Conservation (phyloP, 2,888 invertebrate genomes). For the Onthophagus sagittarius region DNA sequence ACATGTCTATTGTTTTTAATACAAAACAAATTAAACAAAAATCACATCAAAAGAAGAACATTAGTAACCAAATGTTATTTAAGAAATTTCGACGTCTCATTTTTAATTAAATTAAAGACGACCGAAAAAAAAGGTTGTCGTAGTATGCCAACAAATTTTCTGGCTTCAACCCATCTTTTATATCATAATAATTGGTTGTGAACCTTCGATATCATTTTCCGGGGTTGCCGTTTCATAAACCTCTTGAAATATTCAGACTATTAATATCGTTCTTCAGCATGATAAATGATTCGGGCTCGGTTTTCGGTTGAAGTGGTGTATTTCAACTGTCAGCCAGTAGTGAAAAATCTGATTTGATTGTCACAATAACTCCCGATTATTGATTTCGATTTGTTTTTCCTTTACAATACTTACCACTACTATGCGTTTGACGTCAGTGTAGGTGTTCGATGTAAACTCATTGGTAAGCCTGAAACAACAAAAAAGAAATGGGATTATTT, state of each 20-base stretch:
- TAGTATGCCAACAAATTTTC: not conserved
- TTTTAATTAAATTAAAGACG: too few species aligned
- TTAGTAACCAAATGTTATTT: too few species aligned
- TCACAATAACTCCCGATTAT: not conserved
- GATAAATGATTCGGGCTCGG: not conserved
- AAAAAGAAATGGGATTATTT: not conserved
- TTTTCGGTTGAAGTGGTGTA: not conserved
- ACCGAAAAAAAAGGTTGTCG: too few species aligned
- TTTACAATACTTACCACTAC: constrained; percentile 18
- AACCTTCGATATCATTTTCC: not conserved
- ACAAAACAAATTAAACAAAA: too few species aligned
- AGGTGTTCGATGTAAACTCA: constrained; percentile 17
- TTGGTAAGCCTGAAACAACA: constrained; percentile 16
- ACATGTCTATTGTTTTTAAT: too few species aligned
- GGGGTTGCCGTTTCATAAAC: not conserved
- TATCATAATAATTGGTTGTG: not conserved
- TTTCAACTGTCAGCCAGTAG: not conserved
- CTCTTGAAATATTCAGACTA: not conserved
- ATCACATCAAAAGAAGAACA: too few species aligned
- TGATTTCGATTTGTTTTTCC: not conserved
- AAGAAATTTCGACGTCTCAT: too few species aligned
- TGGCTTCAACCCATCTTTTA: not conserved
- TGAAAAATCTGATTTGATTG: not conserved
- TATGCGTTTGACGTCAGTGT: constrained; percentile 24
- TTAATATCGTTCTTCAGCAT: not conserved